Conservation (phyloP, 2,888 invertebrate genomes). For the Plemyria rubiginata region DNA sequence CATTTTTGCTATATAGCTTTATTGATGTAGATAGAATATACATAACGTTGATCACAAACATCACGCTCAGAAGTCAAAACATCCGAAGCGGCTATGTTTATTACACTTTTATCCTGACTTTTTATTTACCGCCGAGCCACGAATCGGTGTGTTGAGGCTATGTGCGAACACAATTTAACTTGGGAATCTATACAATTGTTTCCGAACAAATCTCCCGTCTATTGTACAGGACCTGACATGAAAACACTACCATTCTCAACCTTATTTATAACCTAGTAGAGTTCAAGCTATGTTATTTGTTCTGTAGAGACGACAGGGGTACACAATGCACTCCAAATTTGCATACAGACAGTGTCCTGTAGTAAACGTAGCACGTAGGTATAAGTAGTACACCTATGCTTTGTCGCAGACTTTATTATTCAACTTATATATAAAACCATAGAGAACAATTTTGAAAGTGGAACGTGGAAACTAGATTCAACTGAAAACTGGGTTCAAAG, state of each 20-base stretch:
- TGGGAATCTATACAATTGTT: constrained; percentile 63
- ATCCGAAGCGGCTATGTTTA: constrained; percentile 36
- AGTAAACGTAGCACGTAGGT: constrained; percentile 33
- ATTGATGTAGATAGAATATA: no score
- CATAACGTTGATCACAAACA: neutral
- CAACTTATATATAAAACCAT: constrained; percentile 31
- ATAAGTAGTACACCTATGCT: constrained; percentile 28
- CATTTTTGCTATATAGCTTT: constrained; percentile 5
- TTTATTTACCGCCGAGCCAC: constrained; percentile 38
- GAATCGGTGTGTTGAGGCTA: constrained; percentile 30
- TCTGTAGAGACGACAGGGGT: constrained; percentile 46
- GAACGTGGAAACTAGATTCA: constrained; percentile 28
- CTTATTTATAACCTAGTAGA: constrained; percentile 8
- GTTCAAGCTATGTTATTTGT: constrained; percentile 15
- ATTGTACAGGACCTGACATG: constrained; percentile 35
- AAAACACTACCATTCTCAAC: constrained; percentile 41
- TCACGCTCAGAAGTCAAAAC: constrained; percentile 33
- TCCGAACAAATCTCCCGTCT: constrained; percentile 55
- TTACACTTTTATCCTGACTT: constrained; percentile 39
- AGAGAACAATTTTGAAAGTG: constrained; percentile 32
- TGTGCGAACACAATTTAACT: constrained; percentile 63
- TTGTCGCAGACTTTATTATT: constrained; percentile 34
- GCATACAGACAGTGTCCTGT: constrained; percentile 59
- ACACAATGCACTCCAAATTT: constrained; percentile 69
- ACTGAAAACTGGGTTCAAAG: constrained; percentile 13